A percentile compares a stretch with the other conserved stretches of the same genome.
Evolutionary conservation across 2,888 invertebrate genomes (phyloP).

Genomic region (Sicus ferrugineus): DNA sequence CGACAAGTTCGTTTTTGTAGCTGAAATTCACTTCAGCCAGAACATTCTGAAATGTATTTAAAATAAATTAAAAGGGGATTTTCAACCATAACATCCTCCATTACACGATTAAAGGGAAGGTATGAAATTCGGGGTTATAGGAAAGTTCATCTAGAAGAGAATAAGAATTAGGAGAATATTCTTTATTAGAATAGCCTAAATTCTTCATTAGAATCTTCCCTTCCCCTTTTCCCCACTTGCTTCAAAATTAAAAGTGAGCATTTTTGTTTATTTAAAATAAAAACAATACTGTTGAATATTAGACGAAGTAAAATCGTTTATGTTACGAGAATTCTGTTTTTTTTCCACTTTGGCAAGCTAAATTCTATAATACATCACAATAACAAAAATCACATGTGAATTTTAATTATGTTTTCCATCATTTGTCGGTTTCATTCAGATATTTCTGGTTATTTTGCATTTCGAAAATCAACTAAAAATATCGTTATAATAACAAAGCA

Average conservation of each 20-base stretch:
- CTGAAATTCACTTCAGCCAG: conserved; percentile 54
- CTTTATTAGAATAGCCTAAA: too few relatives aligned
- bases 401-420: conserved; percentile 29
- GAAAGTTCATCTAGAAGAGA: too few relatives aligned
- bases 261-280: too few relatives aligned
- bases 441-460: neutral
- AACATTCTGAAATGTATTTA: conserved; percentile 50
- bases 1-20: conserved; percentile 50
- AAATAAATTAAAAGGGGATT: neutral
- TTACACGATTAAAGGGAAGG: too few relatives aligned
- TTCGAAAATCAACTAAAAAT: conserved; percentile 10
- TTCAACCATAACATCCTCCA: too few relatives aligned
- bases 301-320: too few relatives aligned
- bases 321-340: neutral
- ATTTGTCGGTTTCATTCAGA: neutral
- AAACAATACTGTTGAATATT: too few relatives aligned
- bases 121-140: too few relatives aligned
- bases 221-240: too few relatives aligned
- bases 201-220: too few relatives aligned
- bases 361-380: neutral
- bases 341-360: conserved; percentile 2
- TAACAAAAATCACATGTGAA: conserved; percentile 15
- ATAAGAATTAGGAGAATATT: too few relatives aligned
- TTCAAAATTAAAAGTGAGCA: too few relatives aligned
- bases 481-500: conserved; percentile 12